phyloP scores from a whole-genome alignment of 2,113 vertebrate species.

The Alouatta palliata region DNA sequence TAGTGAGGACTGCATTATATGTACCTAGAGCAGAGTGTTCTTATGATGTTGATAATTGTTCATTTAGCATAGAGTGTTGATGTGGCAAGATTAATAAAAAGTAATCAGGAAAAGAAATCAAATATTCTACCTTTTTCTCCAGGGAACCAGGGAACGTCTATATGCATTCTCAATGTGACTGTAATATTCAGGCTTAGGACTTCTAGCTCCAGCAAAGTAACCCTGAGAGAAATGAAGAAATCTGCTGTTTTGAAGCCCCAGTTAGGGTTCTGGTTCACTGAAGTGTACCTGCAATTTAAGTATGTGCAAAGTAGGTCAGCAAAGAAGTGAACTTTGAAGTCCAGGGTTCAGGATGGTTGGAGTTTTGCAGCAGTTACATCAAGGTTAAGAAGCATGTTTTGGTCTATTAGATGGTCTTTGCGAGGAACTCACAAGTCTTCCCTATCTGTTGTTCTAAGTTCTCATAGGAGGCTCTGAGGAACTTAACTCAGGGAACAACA shows the following conservation, averaged over 20 bases:
- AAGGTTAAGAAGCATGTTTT: not conserved
- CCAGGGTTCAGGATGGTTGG: not conserved
- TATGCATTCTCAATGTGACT: not conserved
- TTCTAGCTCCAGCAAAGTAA: not conserved
- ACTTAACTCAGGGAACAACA: not conserved
- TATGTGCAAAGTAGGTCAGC: not conserved
- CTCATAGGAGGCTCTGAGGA: not conserved
- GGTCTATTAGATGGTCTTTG: not conserved
- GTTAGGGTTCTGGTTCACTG: not conserved
- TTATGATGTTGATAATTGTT: not conserved
- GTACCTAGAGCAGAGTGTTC: not conserved
- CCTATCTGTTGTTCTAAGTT: not conserved
- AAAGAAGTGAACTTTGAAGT: not conserved
- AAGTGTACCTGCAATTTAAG: not conserved
- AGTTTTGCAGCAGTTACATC: not conserved
- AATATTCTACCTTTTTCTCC: not conserved
- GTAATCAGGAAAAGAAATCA: not conserved
- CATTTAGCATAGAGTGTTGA: not conserved
- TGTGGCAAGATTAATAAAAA: not conserved
- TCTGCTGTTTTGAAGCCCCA: not conserved
- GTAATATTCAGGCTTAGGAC: not conserved
- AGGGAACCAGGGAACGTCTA: not conserved
- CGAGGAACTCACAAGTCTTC: not conserved
- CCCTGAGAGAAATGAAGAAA: not conserved
- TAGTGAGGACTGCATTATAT: not conserved